Evolutionary conservation across 1,140 invertebrate genomes (phyloP).

Genomic region (Nasonia vitripennis): DNA sequence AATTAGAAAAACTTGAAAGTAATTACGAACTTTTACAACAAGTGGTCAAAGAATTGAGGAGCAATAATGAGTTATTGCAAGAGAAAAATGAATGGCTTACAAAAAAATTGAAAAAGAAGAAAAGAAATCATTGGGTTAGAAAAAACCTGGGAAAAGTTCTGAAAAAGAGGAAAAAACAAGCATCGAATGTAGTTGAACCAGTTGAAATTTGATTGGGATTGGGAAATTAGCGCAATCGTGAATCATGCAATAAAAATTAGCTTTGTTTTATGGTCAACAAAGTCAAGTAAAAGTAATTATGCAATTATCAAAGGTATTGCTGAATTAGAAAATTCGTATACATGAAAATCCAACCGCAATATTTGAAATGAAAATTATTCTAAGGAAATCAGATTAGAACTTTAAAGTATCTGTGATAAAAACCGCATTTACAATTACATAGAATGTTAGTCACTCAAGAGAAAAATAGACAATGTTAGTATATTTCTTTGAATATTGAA

Average conservation of each 20-base stretch:
- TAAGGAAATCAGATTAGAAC: conserved; percentile 19
- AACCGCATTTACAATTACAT: conserved; percentile 45
- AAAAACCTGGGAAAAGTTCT: conserved; percentile 45
- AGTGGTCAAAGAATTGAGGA: conserved; percentile 30
- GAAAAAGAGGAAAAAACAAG: conserved; percentile 39
- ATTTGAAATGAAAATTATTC: neutral
- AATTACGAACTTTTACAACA: conserved; percentile 45
- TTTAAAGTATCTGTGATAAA: conserved; percentile 50
- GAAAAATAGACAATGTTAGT: neutral
- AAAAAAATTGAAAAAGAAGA: conserved; percentile 44
- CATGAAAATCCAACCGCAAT: neutral
- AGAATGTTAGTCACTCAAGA: neutral
- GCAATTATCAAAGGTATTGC: neutral
- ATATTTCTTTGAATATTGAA: neutral
- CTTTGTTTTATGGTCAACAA: neutral
- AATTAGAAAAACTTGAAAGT: conserved; percentile 38
- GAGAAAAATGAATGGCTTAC: conserved; percentile 44
- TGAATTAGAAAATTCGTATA: neutral
- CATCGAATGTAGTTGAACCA: conserved; percentile 41
- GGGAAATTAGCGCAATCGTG: neutral
- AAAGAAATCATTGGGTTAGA: conserved; percentile 44
- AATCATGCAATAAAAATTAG: neutral
- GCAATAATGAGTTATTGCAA: conserved; percentile 33
- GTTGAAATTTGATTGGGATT: conserved; percentile 31
- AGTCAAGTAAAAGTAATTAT: neutral